Percentiles rank a stretch among this genome's conserved stretches.
Conservation (phyloP, 2,113 vertebrate species). For the Cololabis saira region DNA sequence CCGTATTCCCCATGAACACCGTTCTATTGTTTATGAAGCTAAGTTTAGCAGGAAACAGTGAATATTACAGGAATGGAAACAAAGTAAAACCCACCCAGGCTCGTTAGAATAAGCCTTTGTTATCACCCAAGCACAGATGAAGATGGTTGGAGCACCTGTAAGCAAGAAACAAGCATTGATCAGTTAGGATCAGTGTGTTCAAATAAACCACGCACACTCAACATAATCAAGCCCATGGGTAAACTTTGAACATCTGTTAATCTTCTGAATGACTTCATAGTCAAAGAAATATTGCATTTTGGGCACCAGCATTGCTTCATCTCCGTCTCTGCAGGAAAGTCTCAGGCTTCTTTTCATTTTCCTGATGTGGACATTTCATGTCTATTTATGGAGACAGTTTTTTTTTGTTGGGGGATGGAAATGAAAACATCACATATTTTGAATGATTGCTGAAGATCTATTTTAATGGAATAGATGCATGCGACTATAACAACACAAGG, state of each 20-base stretch:
- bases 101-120: slow-evolving; percentile 84
- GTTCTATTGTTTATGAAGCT: too few species aligned
- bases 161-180: slow-evolving; percentile 32
- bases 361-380: slow-evolving; percentile 19
- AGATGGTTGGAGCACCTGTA: slow-evolving; percentile 89
- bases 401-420: not conserved
- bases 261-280: slow-evolving; percentile 32
- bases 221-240: not conserved
- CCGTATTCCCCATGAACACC: too few species aligned
- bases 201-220: slow-evolving; percentile 9
- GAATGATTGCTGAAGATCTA: not conserved
- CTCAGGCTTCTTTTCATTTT: slow-evolving; percentile 25
- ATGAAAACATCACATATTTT: slow-evolving; percentile 4
- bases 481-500: not conserved
- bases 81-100: slow-evolving; percentile 83
- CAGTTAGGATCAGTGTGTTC: not conserved
- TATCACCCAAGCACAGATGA: slow-evolving; percentile 89
- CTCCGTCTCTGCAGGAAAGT: slow-evolving; percentile 24
- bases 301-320: slow-evolving; percentile 25
- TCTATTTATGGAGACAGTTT: slow-evolving; percentile 24
- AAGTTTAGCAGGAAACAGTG: not conserved
- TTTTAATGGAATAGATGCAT: slow-evolving; percentile 1
- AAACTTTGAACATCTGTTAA: slow-evolving; percentile 12
- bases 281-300: slow-evolving; percentile 26
- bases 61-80: not conserved